These are phyloP conservation scores for Rhinopomastus cyanomelas DNA, from an alignment of 2,113 vertebrate genomes.

Conservation along the genomic window DNA sequence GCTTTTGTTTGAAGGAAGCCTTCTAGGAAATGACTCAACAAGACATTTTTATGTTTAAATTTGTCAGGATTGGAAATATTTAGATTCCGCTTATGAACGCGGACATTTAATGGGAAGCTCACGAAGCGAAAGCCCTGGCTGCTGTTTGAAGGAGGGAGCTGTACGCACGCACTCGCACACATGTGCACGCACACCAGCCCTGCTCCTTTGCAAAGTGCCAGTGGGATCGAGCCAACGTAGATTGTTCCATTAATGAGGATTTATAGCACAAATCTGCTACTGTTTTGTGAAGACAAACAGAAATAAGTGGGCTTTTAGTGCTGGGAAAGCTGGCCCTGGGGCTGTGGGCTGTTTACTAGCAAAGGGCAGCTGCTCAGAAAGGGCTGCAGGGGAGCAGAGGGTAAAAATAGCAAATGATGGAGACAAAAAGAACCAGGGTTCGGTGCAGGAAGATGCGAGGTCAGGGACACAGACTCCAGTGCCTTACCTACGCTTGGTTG, in stretches of 20 bases:
- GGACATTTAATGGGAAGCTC: background rate
- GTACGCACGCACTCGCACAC: background rate
- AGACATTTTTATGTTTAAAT: background rate
- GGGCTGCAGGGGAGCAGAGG: background rate
- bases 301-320: background rate
- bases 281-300: background rate
- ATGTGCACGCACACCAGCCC: background rate
- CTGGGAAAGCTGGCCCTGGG: background rate
- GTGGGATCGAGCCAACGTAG: background rate
- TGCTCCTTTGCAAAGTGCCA: background rate
- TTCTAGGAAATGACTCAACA: background rate
- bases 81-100: background rate
- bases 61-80: background rate
- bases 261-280: slow-evolving; percentile 13
- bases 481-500: rapidly evolving
- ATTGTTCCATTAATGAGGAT: background rate
- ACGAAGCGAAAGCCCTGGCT: background rate
- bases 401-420: background rate
- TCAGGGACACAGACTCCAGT: rapidly evolving
- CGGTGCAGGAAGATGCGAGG: background rate
- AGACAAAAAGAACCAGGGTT: background rate
- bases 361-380: background rate
- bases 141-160: background rate
- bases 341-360: background rate
- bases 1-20: background rate